A percentile compares a stretch with the other conserved stretches of the same genome.
Evolutionary conservation across 2,113 vertebrate species (phyloP).

Genomic region (Charadrius vociferus): DNA sequence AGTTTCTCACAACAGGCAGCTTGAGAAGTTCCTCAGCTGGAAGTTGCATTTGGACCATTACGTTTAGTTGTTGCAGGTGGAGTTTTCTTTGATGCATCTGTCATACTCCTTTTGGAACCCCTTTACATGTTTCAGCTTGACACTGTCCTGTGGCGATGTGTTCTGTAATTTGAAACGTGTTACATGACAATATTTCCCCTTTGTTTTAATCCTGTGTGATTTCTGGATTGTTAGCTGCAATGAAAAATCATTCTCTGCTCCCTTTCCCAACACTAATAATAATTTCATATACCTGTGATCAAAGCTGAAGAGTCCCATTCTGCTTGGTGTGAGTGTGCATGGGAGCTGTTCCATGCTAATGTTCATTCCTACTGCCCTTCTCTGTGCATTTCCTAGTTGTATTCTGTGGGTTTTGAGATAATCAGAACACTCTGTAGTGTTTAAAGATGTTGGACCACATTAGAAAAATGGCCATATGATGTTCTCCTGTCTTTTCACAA

Average conservation of each 20-base stretch:
- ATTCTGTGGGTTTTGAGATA: not conserved
- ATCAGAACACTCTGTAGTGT: not conserved
- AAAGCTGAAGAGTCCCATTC: not conserved
- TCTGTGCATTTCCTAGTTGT: not conserved
- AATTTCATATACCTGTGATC: not conserved
- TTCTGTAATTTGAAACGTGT: not conserved
- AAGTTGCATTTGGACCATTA: not conserved
- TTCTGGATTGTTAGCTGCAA: not conserved
- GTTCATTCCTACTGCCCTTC: not conserved
- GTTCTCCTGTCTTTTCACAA: not conserved
- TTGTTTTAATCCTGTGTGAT: not conserved
- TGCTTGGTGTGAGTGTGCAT: not conserved
- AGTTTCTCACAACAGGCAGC: not conserved
- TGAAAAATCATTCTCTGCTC: not conserved
- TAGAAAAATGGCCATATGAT: not conserved
- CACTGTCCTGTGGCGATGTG: not conserved
- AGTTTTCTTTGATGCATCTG: not conserved
- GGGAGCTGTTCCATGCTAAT: not conserved
- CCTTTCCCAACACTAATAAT: not conserved
- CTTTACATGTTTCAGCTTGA: not conserved
- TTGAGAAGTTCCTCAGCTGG: not conserved
- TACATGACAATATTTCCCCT: not conserved
- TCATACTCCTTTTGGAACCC: not conserved
- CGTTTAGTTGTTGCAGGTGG: not conserved
- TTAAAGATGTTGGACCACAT: not conserved